A percentile compares a stretch with the other conserved stretches of the same genome.
Conservation (phyloP, 1,140 invertebrate genomes). For the Trinorchestia longiramus region DNA sequence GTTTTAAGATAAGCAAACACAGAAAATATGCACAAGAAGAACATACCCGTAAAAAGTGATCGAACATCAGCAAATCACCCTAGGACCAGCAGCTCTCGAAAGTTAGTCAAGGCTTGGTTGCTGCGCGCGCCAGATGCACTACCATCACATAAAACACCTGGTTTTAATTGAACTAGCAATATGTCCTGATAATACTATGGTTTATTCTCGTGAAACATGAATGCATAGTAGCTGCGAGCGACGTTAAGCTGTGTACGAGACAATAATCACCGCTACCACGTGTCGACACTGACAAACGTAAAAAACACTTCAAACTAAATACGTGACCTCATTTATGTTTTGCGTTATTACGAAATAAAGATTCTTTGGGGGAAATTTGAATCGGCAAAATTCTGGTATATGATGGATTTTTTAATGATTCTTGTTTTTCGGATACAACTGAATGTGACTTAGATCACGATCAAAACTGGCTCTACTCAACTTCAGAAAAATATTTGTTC, state of each 20-base stretch:
- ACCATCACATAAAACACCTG: not conserved
- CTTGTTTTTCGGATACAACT: not conserved
- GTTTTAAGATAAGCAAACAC: slow-evolving; percentile 42
- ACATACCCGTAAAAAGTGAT: not conserved
- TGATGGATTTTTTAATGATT: too few relatives aligned
- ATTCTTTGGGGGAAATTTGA: too few relatives aligned
- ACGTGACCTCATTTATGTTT: too few relatives aligned
- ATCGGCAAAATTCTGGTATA: too few relatives aligned
- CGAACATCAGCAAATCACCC: not conserved
- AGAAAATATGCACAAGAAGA: not conserved
- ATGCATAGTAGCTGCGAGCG: not conserved
- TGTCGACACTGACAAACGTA: not conserved
- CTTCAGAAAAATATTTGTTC: not conserved
- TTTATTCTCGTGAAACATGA: not conserved
- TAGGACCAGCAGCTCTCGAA: not conserved
- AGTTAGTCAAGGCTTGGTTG: not conserved
- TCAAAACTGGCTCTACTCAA: not conserved
- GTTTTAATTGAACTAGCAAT: not conserved
- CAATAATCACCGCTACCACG: not conserved
- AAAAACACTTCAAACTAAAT: too few relatives aligned
- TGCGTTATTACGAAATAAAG: too few relatives aligned
- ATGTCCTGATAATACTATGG: not conserved
- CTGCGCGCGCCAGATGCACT: not conserved
- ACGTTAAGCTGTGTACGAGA: not conserved
- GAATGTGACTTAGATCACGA: not conserved